Evolutionary conservation across 1,140 invertebrate species (phyloP).

Genomic region (Epicauta chinensis): DNA sequence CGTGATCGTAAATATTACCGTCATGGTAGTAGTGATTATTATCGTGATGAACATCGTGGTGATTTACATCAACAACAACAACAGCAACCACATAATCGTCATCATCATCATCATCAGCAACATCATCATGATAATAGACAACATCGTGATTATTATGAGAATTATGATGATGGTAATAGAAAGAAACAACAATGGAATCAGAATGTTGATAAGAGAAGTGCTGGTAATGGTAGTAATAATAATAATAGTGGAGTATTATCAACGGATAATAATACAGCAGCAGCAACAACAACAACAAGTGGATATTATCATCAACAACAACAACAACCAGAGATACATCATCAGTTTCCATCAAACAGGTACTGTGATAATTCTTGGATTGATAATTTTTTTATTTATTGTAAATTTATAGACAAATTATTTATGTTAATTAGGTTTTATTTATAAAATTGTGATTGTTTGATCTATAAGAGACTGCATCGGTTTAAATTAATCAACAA

Average conservation of each 20-base stretch:
- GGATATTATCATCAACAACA: neutral
- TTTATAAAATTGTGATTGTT: no score
- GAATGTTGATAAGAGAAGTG: no score
- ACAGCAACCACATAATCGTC: no score
- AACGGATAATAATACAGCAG: neutral
- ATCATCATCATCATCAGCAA: neutral
- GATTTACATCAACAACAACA: neutral
- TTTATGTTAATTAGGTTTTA: no score
- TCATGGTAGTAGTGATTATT: neutral
- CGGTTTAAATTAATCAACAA: no score
- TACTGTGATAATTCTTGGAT: constrained; percentile 17
- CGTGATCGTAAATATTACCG: constrained; percentile 8
- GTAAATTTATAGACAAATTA: neutral
- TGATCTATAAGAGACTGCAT: no score
- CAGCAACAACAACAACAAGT: constrained; percentile 3
- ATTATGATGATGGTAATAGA: constrained; percentile 20
- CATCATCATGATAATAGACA: constrained; percentile 4
- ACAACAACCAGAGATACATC: constrained; percentile 12
- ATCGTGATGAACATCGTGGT: neutral
- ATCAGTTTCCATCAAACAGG: constrained; percentile 23
- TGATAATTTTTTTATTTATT: neutral
- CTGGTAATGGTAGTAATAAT: no score
- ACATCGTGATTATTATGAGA: constrained; percentile 17
- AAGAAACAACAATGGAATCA: neutral
- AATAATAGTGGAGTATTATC: no score